Evolutionary conservation across 2,888 invertebrate genomes (phyloP).

Genomic region (Himalopsyche anomala): DNA sequence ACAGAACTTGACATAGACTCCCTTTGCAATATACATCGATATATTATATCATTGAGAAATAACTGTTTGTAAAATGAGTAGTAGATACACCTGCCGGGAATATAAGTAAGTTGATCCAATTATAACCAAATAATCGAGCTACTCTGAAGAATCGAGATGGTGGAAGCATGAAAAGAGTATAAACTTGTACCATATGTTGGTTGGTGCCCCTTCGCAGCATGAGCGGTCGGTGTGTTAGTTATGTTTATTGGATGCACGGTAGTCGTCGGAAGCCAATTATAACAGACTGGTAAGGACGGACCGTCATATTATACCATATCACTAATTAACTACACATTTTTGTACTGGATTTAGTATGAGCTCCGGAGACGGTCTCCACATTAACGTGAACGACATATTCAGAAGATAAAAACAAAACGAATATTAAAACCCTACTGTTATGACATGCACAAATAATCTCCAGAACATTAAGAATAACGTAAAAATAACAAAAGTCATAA

Average conservation of each 20-base stretch:
- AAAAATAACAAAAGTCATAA: no score
- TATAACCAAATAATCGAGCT: not conserved
- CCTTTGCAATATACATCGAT: no score
- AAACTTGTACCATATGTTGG: slow-evolving; percentile 2
- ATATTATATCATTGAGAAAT: no score
- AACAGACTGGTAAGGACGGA: slow-evolving; percentile 50
- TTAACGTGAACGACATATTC: not conserved
- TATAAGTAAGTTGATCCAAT: not conserved
- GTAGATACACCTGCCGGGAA: not conserved
- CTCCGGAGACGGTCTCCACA: not conserved
- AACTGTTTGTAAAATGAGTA: no score
- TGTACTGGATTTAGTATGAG: slow-evolving; percentile 39
- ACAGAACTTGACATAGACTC: no score
- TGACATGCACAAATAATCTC: no score
- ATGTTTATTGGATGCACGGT: slow-evolving; percentile 34
- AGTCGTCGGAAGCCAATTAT: slow-evolving; percentile 54
- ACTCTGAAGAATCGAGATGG: not conserved
- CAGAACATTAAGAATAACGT: no score
- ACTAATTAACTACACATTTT: slow-evolving; percentile 62
- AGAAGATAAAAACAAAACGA: no score
- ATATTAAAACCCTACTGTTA: no score
- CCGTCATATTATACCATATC: slow-evolving; percentile 54
- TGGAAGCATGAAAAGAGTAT: not conserved
- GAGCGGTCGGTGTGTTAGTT: slow-evolving; percentile 33
- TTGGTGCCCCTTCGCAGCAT: not conserved